Evolutionary conservation across 2,888 invertebrate species (phyloP).

Genomic region (Zonitis immaculata): DNA sequence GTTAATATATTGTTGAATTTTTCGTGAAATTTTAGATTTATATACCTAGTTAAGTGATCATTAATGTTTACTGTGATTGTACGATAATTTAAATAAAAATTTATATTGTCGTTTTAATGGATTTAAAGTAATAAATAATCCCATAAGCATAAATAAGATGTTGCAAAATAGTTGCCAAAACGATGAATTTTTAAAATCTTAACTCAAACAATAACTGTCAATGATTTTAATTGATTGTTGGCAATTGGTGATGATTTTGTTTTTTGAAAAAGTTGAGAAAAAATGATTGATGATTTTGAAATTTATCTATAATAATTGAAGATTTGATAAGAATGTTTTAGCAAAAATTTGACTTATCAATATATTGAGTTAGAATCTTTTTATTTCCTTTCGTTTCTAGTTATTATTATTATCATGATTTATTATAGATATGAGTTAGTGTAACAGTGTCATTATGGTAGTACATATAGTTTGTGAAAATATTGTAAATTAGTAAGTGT

Average conservation of each 20-base stretch:
- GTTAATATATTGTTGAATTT: background rate
- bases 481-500: constrained; percentile 5
- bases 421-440: too few species aligned
- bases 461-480: background rate
- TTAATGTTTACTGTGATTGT: background rate
- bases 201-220: background rate
- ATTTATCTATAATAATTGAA: too few species aligned
- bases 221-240: background rate
- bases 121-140: background rate
- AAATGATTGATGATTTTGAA: background rate
- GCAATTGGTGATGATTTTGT: background rate
- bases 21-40: background rate
- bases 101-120: background rate
- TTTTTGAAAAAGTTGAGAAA: too few species aligned
- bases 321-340: too few species aligned
- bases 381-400: too few species aligned
- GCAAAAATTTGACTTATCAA: too few species aligned
- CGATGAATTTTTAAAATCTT: background rate
- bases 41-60: too few species aligned
- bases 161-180: background rate
- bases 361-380: too few species aligned
- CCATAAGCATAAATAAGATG: background rate
- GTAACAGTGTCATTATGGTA: background rate
- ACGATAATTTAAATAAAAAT: background rate
- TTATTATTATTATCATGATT: too few species aligned